Conservation (phyloP, 2,113 vertebrate species). For the Antechinus flavipes region DNA sequence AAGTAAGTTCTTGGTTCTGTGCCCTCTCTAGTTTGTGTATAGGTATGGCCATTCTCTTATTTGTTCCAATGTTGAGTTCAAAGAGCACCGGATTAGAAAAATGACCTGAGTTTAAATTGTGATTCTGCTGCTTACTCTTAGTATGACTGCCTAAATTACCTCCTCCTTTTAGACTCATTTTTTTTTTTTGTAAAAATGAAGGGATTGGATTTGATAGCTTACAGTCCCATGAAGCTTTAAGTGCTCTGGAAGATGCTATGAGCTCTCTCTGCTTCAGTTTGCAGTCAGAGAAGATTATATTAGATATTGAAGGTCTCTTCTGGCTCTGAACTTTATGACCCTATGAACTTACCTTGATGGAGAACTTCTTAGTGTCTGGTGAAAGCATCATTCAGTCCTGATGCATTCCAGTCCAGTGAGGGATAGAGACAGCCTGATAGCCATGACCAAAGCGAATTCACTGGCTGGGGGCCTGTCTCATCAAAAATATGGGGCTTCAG, state of each 20-base stretch:
- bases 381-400: conserved; percentile 40
- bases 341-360: neutral
- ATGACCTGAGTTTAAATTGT: neutral
- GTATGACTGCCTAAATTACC: neutral
- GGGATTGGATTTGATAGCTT: neutral
- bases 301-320: neutral
- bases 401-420: conserved; percentile 26
- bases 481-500: conserved; percentile 11
- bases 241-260: neutral
- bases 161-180: neutral
- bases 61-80: neutral
- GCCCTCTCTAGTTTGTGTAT: neutral
- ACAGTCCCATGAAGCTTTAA: neutral
- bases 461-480: conserved; percentile 14
- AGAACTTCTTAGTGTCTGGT: neutral
- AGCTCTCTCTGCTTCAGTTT: neutral
- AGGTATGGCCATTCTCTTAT: neutral
- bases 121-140: neutral
- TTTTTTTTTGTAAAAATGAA: neutral
- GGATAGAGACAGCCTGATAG: conserved; percentile 21
- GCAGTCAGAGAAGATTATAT: neutral
- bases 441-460: conserved; percentile 21
- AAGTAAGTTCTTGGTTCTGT: neutral
- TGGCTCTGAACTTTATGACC: neutral
- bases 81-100: neutral